Percentiles rank a stretch among this genome's conserved stretches.
Conservation (phyloP, 2,113 vertebrate genomes). For the Phrynosoma platyrhinos region DNA sequence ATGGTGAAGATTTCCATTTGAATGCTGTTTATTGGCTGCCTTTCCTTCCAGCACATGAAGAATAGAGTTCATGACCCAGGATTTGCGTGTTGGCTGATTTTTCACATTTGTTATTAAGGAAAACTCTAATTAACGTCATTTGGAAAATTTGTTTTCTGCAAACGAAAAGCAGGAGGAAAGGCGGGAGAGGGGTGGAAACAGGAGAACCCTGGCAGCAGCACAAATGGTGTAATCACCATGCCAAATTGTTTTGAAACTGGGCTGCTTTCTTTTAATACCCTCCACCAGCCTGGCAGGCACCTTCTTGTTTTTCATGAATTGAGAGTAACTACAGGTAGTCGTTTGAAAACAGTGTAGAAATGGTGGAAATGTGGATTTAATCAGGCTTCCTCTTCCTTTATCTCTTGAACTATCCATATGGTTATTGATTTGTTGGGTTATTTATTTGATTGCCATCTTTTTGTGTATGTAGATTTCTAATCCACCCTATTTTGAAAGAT, state of each 20-base stretch:
- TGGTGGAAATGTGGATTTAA: neutral
- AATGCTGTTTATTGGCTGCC: constrained; percentile 52
- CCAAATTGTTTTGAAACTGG: constrained; percentile 32
- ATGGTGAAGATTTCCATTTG: constrained; percentile 50
- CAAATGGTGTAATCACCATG: constrained; percentile 50
- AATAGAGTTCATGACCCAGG: constrained; percentile 48
- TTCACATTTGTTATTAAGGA: constrained; percentile 54
- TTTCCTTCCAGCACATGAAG: constrained; percentile 51
- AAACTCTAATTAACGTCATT: constrained; percentile 62
- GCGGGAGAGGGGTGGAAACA: constrained; percentile 7
- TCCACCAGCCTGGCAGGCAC: neutral
- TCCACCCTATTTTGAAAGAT: neutral
- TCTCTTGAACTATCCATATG: neutral
- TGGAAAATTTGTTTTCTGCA: constrained; percentile 51
- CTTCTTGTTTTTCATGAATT: neutral
- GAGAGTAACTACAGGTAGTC: neutral
- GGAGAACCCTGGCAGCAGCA: constrained; percentile 33
- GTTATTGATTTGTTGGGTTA: neutral
- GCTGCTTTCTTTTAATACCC: neutral
- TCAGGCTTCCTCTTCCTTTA: neutral
- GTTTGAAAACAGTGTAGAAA: neutral
- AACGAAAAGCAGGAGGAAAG: constrained; percentile 18
- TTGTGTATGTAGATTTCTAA: neutral
- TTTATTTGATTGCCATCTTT: neutral
- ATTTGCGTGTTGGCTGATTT: constrained; percentile 47